Evolutionary conservation across 2,113 vertebrate species (phyloP), one percentile per base, ranked within the genome.

Genomic region (Dipodomys stephensi): DNA sequence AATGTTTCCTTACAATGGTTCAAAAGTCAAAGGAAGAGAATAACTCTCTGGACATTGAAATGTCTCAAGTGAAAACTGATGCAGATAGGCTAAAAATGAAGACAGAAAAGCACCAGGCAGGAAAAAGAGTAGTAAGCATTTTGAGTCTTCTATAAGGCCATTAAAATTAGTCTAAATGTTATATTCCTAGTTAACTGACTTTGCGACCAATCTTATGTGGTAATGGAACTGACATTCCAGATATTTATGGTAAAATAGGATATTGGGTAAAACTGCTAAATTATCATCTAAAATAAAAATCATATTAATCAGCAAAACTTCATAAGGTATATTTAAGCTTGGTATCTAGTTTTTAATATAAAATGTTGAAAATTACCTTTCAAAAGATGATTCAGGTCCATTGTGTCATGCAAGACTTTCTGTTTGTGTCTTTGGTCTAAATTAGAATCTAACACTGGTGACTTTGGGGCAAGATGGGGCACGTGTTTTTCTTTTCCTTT

Each of bases 351-450:
- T 78, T 30, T 53, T 72, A 88, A 64, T 57, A 76, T 23, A 62
- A 1, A 19, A 65, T 88, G 81, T 93, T 28, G 74, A 92, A 92
- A 92, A 72, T 98, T 97, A 99, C 98, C 98, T 98, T 98, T 98
- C 87, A 99, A 97, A 94, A 98, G 98, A 84, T 98, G 97, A 96
- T 98, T 98, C 89, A 98, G 98, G 82, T 98, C 98, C 98, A 98
- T 93, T 69, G 98, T 98, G 97, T 99, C 98, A 91, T 98, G 97
- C 87, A 98, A 94, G 86, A 97, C 97, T 97, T 98, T 98, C n/a
- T 94, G 97, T 87, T 96, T 97, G 0, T 96, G 94, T 95, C 96
- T 98, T 72, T 46, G 96, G 83, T 98, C 98, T 92, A 97, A 88
- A 78, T 89, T 97, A 1, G 97, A 96, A 94, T 98, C 98, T 97